Evolutionary conservation across 2,113 vertebrate species (phyloP).

Genomic region (Pterocles burchelli): DNA sequence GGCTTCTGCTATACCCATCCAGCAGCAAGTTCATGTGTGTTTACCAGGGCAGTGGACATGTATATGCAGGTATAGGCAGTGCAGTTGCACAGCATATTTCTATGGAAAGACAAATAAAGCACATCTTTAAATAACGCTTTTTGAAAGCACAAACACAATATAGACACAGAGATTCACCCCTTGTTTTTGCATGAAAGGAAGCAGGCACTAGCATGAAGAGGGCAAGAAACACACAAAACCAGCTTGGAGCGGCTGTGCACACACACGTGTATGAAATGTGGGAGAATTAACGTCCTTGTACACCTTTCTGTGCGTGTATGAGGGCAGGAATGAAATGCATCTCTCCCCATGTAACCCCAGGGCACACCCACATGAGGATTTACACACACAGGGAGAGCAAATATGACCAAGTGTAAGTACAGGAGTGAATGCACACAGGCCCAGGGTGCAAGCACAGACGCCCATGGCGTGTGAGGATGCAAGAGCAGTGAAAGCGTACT

Average conservation of each 20-base stretch:
- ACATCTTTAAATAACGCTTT: background rate
- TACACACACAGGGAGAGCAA: accelerated
- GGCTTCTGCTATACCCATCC: background rate
- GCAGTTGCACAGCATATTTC: background rate
- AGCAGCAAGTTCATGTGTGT: background rate
- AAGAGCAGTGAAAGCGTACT: accelerated
- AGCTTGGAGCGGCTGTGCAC: no score
- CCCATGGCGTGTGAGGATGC: accelerated
- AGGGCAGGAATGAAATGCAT: background rate
- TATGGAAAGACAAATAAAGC: background rate
- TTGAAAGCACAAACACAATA: background rate
- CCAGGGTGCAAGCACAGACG: accelerated
- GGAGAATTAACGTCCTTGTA: background rate
- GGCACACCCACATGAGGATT: accelerated
- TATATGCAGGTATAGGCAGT: background rate
- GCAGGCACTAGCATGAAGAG: background rate
- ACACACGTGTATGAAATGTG: accelerated
- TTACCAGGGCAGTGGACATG: background rate
- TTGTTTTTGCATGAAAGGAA: background rate
- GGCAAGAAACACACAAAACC: background rate
- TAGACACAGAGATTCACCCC: background rate
- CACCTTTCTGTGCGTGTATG: background rate
- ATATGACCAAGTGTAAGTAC: background rate
- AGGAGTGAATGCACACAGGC: accelerated
- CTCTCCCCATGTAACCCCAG: background rate